These are phyloP conservation scores for Cotesia chilonis DNA, from an alignment of 1,140 invertebrate genomes.

Conservation along the genomic window DNA sequence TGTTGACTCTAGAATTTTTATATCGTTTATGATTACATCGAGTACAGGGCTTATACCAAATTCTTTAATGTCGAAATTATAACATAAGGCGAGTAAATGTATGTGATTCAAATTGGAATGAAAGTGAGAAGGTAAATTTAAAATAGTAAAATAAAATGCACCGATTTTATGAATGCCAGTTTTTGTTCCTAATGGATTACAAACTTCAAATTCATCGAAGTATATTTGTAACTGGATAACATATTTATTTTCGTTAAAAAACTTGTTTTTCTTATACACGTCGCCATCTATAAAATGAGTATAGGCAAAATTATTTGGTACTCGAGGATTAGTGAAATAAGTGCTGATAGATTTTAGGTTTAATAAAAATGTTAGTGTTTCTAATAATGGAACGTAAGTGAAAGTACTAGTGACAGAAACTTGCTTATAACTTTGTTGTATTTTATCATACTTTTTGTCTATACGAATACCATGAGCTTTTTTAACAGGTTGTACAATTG, in stretches of 20 bases:
- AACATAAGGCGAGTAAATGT: conserved; percentile 39
- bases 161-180: conserved; percentile 37
- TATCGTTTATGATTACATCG: conserved; percentile 38
- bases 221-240: conserved; percentile 35
- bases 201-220: conserved; percentile 40
- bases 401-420: conserved; percentile 12
- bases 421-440: conserved; percentile 37
- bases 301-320: conserved; percentile 14
- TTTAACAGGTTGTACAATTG: no score
- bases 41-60: conserved; percentile 40
- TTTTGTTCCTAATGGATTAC: conserved; percentile 37
- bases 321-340: background rate
- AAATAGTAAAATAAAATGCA: no score
- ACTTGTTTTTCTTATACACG: conserved; percentile 20
- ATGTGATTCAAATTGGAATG: conserved; percentile 43
- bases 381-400: conserved; percentile 34
- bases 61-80: conserved; percentile 37
- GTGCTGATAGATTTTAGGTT: background rate
- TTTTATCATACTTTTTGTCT: conserved; percentile 21
- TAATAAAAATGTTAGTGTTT: conserved; percentile 32
- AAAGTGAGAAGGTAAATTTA: conserved; percentile 40
- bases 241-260: conserved; percentile 29
- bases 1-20: conserved; percentile 38
- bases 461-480: no score
- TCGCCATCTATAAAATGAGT: conserved; percentile 33